A percentile compares a stretch with the other conserved stretches of the same genome.
phyloP scores from a whole-genome alignment of 2,888 invertebrate species.

The Embidobia sp. region DNA sequence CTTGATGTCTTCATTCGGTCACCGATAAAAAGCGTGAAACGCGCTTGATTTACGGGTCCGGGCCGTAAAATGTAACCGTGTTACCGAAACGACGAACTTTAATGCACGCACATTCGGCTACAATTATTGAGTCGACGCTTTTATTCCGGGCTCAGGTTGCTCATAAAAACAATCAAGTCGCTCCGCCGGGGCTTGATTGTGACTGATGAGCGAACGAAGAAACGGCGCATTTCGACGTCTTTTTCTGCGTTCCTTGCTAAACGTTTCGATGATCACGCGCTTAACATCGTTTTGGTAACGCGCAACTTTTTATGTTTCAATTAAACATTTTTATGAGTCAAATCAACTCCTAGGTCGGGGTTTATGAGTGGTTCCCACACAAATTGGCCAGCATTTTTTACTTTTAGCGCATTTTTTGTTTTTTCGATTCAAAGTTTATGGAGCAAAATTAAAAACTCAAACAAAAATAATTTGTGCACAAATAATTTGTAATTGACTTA shows the following conservation, averaged over 20 bases:
- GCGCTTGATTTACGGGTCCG: slow-evolving; percentile 76
- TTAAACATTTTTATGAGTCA: slow-evolving; percentile 46
- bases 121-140: slow-evolving; percentile 56
- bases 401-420: too few species aligned
- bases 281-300: slow-evolving; percentile 38
- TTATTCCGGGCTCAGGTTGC: slow-evolving; percentile 65
- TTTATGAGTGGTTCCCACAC: too few species aligned
- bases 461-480: too few species aligned
- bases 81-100: slow-evolving; percentile 78
- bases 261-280: slow-evolving; percentile 25
- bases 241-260: slow-evolving; percentile 25
- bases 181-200: slow-evolving; percentile 77
- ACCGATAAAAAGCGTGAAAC: slow-evolving; percentile 66
- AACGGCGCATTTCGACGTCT: slow-evolving; percentile 35
- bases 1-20: slow-evolving; percentile 66
- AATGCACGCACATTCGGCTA: slow-evolving; percentile 68
- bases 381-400: too few species aligned
- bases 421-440: too few species aligned
- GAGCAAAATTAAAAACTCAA: too few species aligned
- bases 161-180: slow-evolving; percentile 80
- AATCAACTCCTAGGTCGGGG: slow-evolving; percentile 9
- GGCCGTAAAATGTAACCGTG: slow-evolving; percentile 76
- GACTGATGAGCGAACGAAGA: slow-evolving; percentile 73
- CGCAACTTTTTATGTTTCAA: slow-evolving; percentile 47
- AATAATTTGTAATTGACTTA: too few species aligned